Percentiles rank a stretch among this genome's conserved stretches.
Conservation (phyloP, 2,888 invertebrate genomes). For the Elaeidobius kamerunicus region DNA sequence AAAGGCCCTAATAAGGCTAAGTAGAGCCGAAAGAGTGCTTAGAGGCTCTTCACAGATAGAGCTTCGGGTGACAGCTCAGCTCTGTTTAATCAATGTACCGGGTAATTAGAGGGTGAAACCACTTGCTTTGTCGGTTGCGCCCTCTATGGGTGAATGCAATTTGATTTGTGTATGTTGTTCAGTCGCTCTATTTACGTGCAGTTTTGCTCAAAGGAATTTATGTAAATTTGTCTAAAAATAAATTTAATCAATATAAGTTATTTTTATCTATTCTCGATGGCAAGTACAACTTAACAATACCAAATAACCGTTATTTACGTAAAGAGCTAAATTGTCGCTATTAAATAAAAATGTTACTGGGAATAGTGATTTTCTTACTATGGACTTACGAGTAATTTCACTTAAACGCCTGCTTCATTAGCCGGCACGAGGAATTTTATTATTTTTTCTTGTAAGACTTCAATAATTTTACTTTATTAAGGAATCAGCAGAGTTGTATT, state of each 20-base stretch:
- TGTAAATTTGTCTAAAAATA: too few species aligned
- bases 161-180: conserved; percentile 4
- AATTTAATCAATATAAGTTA: too few species aligned
- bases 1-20: conserved; percentile 24
- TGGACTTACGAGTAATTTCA: conserved; percentile 4
- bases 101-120: conserved; percentile 28
- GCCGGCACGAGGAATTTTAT: background rate
- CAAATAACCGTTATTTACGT: conserved; percentile 4
- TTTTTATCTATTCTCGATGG: too few species aligned
- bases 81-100: conserved; percentile 29
- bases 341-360: conserved; percentile 9
- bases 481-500: background rate
- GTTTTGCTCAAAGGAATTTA: background rate
- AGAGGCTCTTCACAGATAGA: conserved; percentile 8
- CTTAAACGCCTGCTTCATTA: conserved; percentile 12
- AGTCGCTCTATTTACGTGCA: background rate
- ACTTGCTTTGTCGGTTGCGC: conserved; percentile 26
- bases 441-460: conserved; percentile 2
- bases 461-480: background rate
- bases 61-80: conserved; percentile 19
- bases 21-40: conserved; percentile 15
- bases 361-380: conserved; percentile 10
- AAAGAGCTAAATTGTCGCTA: conserved; percentile 4
- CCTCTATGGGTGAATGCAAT: conserved; percentile 8
- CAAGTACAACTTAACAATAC: too few species aligned